These are phyloP conservation scores for Sesia bembeciformis DNA, from an alignment of 2,888 invertebrate species.

Conservation along the genomic window DNA sequence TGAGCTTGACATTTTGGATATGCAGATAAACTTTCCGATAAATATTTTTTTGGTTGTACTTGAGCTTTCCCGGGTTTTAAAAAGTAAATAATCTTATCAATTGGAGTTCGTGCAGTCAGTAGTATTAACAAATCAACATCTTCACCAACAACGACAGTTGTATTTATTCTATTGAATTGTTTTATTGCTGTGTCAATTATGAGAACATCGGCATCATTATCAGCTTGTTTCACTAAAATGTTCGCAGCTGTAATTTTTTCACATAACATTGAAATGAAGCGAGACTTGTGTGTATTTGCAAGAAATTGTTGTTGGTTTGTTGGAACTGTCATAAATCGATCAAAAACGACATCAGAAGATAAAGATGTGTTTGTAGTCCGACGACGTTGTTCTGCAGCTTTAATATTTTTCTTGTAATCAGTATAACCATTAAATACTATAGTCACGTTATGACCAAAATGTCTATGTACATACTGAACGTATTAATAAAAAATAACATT, in stretches of 20 bases:
- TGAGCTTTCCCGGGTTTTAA: conserved; percentile 1
- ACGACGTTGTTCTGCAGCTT: conserved; percentile 17
- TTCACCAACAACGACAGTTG: conserved; percentile 3
- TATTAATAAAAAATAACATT: conserved; percentile 14
- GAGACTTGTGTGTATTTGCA: too few species aligned
- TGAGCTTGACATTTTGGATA: conserved; percentile 4
- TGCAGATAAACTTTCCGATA: not conserved
- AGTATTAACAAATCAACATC: conserved; percentile 4
- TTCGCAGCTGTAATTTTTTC: too few species aligned
- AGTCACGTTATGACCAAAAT: conserved; percentile 11
- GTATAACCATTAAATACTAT: conserved; percentile 22
- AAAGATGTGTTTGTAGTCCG: conserved; percentile 3
- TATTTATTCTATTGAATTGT: conserved; percentile 2
- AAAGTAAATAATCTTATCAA: conserved; percentile 2
- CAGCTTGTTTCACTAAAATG: too few species aligned
- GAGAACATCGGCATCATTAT: not conserved
- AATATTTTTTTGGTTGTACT: not conserved
- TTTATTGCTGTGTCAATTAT: conserved; percentile 6
- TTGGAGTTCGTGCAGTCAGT: conserved; percentile 1
- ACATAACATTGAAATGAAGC: too few species aligned
- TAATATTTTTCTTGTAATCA: conserved; percentile 16
- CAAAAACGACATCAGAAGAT: conserved; percentile 2
- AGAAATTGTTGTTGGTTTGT: conserved; percentile 1
- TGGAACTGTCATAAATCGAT: not conserved
- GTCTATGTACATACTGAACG: conserved; percentile 3